phyloP scores from a whole-genome alignment of 2,797 vertebrate genomes.

The Urocyon cinereoargenteus region DNA sequence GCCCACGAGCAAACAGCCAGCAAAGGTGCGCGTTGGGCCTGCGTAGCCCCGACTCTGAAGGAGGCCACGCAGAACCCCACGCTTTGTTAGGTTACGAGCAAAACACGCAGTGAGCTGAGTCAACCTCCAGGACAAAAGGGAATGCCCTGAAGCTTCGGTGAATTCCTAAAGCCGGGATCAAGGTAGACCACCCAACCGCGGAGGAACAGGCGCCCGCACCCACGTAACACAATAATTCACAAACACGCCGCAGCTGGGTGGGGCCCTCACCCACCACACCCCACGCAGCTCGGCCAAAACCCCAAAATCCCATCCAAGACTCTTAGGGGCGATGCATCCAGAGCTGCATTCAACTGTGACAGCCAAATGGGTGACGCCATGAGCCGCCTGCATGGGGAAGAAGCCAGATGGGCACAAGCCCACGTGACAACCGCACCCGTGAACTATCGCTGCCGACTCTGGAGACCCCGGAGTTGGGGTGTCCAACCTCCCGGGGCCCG shows the following conservation, averaged over 20 bases:
- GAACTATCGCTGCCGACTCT: fast-evolving
- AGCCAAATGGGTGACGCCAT: fast-evolving
- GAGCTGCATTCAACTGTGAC: fast-evolving
- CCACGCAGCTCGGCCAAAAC: neutral
- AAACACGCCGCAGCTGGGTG: too few relatives aligned
- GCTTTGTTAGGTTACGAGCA: neutral
- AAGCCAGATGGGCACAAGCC: fast-evolving
- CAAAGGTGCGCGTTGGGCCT: neutral
- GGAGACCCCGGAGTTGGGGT: neutral
- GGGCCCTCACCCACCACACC: too few relatives aligned
- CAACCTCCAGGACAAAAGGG: neutral
- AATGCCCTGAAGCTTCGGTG: neutral
- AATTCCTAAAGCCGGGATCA: neutral
- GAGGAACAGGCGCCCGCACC: too few relatives aligned
- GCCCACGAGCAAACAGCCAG: neutral
- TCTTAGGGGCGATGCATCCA: fast-evolving
- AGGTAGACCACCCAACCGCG: neutral
- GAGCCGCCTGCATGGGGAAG: neutral
- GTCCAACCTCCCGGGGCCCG: neutral
- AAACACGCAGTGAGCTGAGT: neutral
- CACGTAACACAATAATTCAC: neutral
- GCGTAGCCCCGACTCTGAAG: neutral
- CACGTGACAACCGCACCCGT: neutral
- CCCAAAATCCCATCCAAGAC: neutral
- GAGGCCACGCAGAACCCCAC: neutral